Evolutionary conservation across 2,797 vertebrate species (phyloP).

Genomic region (Echeneis naucrates): DNA sequence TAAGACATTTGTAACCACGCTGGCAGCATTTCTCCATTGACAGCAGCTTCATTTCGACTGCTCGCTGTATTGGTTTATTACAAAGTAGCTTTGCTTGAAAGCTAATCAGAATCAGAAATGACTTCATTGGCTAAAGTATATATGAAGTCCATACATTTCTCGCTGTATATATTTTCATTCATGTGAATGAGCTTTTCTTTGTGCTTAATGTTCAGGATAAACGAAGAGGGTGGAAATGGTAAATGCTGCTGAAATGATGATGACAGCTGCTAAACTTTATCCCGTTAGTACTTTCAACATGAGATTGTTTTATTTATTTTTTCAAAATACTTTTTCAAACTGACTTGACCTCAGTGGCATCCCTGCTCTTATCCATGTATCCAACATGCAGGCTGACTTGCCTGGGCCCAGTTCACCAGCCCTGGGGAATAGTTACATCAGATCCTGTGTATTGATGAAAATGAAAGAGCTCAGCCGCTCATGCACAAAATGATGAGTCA

Average conservation of each 20-base stretch:
- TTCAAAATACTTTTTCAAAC: no score
- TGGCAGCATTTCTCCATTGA: background rate
- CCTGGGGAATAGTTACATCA: constrained; percentile 57
- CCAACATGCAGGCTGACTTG: background rate
- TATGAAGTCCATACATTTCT: no score
- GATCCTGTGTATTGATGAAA: constrained; percentile 49
- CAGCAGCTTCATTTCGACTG: no score
- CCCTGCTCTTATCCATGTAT: constrained; percentile 17
- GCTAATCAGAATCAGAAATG: no score
- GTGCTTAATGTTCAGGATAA: background rate
- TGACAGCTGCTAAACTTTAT: background rate
- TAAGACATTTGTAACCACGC: background rate
- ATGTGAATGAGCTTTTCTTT: background rate
- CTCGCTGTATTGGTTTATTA: background rate
- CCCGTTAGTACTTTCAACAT: background rate
- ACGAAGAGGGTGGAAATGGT: background rate
- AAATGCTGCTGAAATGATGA: background rate
- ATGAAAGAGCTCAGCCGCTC: constrained; percentile 43
- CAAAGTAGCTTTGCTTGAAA: background rate
- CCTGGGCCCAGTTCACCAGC: constrained; percentile 27
- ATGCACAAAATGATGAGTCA: constrained; percentile 39
- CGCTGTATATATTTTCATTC: no score
- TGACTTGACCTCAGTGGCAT: background rate
- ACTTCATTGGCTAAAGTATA: no score
- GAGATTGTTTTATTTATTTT: no score